Percentiles rank a stretch among this genome's conserved stretches.
Conservation (phyloP, 2,797 vertebrate species). For the Falco rusticolus region DNA sequence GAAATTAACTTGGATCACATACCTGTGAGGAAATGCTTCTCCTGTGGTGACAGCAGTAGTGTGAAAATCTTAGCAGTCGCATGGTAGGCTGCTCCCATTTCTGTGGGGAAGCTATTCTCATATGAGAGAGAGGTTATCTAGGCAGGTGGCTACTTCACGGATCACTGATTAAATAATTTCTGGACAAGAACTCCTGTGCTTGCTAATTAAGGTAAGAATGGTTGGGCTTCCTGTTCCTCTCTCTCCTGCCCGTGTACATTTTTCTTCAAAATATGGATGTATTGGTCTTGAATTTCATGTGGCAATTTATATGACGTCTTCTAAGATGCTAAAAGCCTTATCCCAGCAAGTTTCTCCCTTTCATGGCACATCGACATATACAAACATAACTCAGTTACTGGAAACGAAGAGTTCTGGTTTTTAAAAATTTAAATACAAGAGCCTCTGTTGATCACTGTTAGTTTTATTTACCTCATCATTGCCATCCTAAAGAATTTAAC, state of each 20-base stretch:
- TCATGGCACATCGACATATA: not conserved
- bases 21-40: not conserved
- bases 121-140: not conserved
- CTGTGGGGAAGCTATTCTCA: not conserved
- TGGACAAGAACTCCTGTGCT: conserved; percentile 28
- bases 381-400: not conserved
- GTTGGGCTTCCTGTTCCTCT: not conserved
- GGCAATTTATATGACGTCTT: not conserved
- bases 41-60: conserved; percentile 2
- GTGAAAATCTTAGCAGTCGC: not conserved
- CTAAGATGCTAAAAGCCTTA: not conserved
- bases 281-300: not conserved
- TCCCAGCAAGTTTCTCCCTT: not conserved
- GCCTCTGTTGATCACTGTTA: not conserved
- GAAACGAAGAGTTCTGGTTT: not conserved
- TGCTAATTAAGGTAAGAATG: conserved; percentile 29
- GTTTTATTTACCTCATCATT: not conserved
- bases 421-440: not conserved
- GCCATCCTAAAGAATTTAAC: not conserved
- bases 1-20: conserved; percentile 52
- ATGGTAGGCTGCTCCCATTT: not conserved
- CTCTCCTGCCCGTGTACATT: not conserved
- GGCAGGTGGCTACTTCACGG: conserved; percentile 61
- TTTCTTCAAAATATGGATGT: not conserved
- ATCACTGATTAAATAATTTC: conserved; percentile 49